Base-by-base conservation (phyloP, 2,888 invertebrate species). In the Cacoxenus indagator region DNA sequence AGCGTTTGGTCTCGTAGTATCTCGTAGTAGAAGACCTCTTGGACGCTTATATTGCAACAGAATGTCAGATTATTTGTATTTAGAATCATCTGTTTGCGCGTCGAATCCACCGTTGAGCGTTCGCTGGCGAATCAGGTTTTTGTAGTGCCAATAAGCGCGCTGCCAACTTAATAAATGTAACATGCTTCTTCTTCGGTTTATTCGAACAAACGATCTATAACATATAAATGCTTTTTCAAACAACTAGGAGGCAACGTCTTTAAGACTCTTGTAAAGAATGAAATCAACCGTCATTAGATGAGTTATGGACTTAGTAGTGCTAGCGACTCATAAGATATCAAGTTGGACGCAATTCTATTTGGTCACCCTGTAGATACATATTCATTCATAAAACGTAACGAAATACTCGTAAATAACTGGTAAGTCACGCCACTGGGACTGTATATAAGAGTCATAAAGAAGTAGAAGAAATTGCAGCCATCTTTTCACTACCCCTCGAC, bases 61-160 rank as follows among this genome's bases (percentile, higher is more conserved):
- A 98, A 97, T 76, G 98, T 96, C 72, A 99, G 89, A 89, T 99
- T 99, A 89, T 93, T 93, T 37, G 99, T 97, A 88, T 94, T 94
- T 67, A 99, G 89, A 37, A 93, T 92, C 96, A 99, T 97, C 75
- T 92, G 91, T 86, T 94, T 92, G 66, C 91, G 90, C 65, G 88
- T 88, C 2, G 97, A 96, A 87, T 99, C 95, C 31, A 99, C 97
- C 86, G 94, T 93, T 19, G 98, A 98, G 85, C 93, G 93, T 90
- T 99, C 99, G 88, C 96, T 96, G 66, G 96, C 98, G 89, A 96
- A 97, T 88, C 96, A 96, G 70, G 96, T 93, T 87, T 95, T 95
- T 66, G 96, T 95, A 75, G 95, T 92, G 68, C 98, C 98, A 83
- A 98, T 94, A 72, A 98, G 95, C 85, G 94, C 94, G 89, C n/a